Base-by-base conservation (phyloP, 2,888 invertebrate genomes). In the Aphodius sticticus region DNA sequence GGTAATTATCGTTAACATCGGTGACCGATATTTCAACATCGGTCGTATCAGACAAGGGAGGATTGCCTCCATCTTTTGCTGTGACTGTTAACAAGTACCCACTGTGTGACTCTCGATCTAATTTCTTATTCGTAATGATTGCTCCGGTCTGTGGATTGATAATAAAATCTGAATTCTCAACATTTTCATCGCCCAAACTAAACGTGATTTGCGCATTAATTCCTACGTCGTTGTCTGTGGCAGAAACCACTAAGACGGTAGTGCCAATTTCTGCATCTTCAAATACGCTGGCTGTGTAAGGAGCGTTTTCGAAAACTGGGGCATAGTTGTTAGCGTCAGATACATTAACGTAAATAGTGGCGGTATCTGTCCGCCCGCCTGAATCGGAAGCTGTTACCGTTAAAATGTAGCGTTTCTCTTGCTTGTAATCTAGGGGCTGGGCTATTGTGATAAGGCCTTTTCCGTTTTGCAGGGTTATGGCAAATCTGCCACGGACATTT, bases 1-100 rank as follows among this genome's bases (percentile, higher is more conserved):
- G 99, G 6, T 95, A 93, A 87, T 98, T 98, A 87, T 99, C 99
- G 87, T 99, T 99, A 0, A 98, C 97, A 87, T 99, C 99, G 0
- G 96, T 95, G 0, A 99, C 95, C 0, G 96, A 95, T 84, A 99
- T 97, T 88, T 99, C 98, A 0, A 99, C 95, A 86, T 98, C 97
- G 0, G 99, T 98, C 0, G 97, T 97, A 86, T 99, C 98, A 0
- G 96, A 96, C 15, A 97, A 90, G 0, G 97, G 94, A 0, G 98
- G 98, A 69, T 93, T 93, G 0, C 99, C 99, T 1, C 97, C 97
- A 88, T 99, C 99, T 82, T 94, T 93, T 0, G 98, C 99, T 0
- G 96, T 97, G 1, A 99, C 97, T 0, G 96, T 97, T 69, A 99
- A 89, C 6, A 97, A 90, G 88, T 97, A 99, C 0, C 96, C 94